Evolutionary conservation across 2,113 vertebrate species (phyloP), one percentile per base, ranked within the genome.

Genomic region (Pangasianodon gigas): DNA sequence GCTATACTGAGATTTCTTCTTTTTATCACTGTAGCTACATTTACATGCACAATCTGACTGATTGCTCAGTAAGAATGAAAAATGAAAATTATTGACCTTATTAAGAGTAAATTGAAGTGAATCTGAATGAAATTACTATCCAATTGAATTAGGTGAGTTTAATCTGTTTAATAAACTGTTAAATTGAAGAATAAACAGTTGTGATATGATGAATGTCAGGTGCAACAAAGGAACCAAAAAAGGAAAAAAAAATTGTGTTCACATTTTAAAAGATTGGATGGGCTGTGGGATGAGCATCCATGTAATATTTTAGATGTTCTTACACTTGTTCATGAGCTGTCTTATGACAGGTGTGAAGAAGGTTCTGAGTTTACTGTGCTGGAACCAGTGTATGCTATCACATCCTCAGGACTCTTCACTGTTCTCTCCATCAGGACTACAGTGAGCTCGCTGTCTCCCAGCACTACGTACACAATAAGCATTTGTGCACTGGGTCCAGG

Each of bases 401-500:
- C 69, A 41, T 74, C 37, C 32, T 74, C 4, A 37, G 67, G 32
- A 71, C 4, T 71, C n/a, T 71, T 71, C 69, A 41, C 69, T 41
- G 32, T 41, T 88, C 16, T 77, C 29, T 69, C 74, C 52, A 1
- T 48, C 88, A 93, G 91, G 89, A 92, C 92, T 52, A 91, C 92
- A n/a, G 87, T 93, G 65, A 91, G 92, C 2, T 90, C 92, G 3
- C 91, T 94, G 32, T 77, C 87, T 29, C 93, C 94, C 0, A 77
- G 71, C 37, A 90, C 89, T 2, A 74, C 41, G 29, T 94, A 94
- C 58, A 51, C 37, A 10, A 80, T 94, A 26, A 90, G 91, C 1
- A 91, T 94, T 21, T 92, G 93, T 65, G 90, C 93, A 3, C 81
- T 93, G 62, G 92, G 93, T 29, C 87, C 89, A n/a, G 77, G 90